phyloP scores from a whole-genome alignment of 2,797 vertebrate genomes.

The Diglossa cyanea region DNA sequence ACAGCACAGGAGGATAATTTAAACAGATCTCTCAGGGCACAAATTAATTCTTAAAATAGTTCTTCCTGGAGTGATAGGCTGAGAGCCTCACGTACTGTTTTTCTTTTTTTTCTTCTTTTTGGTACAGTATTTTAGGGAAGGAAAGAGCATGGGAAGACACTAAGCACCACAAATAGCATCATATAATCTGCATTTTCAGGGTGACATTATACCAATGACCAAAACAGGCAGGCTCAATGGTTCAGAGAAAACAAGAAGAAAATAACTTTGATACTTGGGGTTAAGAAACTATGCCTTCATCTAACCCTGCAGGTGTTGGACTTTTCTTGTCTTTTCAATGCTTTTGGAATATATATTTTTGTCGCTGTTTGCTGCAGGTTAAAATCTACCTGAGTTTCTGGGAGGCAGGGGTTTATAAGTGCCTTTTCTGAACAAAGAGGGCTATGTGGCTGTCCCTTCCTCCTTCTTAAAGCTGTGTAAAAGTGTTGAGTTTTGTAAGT shows the following conservation, averaged over 20 bases:
- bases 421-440: neutral
- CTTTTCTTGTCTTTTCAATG: neutral
- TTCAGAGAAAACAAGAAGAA: neutral
- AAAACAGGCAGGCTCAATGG: neutral
- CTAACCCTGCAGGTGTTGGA: neutral
- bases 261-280: neutral
- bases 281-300: neutral
- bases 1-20: conserved; percentile 51
- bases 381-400: neutral
- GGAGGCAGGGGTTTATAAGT: neutral
- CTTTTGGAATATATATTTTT: neutral
- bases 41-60: conserved; percentile 59
- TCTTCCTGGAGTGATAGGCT: neutral
- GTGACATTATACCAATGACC: conserved; percentile 1
- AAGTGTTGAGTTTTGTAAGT: neutral
- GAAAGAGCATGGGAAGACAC: neutral
- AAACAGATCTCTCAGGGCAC: conserved; percentile 57
- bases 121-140: neutral
- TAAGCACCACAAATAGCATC: neutral
- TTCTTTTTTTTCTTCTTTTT: neutral
- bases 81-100: neutral
- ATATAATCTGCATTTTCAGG: conserved; percentile 10
- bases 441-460: neutral
- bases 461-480: neutral
- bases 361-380: neutral